Conservation (phyloP, 2,113 vertebrate species). For the Columba livia region DNA sequence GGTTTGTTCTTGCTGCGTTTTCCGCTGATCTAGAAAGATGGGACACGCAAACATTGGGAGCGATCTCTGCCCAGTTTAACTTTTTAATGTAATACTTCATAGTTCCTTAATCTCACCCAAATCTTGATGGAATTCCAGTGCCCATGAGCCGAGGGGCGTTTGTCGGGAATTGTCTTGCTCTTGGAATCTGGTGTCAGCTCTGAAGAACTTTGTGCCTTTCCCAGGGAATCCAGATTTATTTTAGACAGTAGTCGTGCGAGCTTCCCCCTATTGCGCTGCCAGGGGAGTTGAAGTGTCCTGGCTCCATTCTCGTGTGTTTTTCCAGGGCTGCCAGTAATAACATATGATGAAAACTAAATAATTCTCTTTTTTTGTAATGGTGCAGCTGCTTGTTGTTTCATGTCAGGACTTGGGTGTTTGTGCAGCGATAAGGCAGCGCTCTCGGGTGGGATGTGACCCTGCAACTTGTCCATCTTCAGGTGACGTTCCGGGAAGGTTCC, state of each 20-base stretch:
- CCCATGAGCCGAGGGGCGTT: fast-evolving
- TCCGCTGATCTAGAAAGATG: fast-evolving
- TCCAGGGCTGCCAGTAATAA: background rate
- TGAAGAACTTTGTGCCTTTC: background rate
- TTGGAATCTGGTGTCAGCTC: background rate
- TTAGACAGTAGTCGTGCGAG: background rate
- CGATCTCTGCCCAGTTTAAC: fast-evolving
- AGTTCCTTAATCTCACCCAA: background rate
- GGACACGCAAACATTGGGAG: fast-evolving
- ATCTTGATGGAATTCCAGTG: fast-evolving
- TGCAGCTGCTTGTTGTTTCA: fast-evolving
- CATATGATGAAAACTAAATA: background rate
- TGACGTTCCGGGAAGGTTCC: background rate
- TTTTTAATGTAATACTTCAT: fast-evolving
- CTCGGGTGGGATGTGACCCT: fast-evolving
- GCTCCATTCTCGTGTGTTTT: background rate
- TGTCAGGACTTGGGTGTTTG: background rate
- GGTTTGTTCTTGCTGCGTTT: background rate
- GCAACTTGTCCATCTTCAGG: background rate
- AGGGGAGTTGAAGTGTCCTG: background rate
- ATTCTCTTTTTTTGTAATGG: background rate
- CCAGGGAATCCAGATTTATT: background rate
- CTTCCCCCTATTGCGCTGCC: background rate
- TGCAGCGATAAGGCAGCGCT: fast-evolving
- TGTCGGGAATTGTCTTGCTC: fast-evolving